Conservation (phyloP, 1,140 invertebrate species). For the Bacillus rossius region DNA sequence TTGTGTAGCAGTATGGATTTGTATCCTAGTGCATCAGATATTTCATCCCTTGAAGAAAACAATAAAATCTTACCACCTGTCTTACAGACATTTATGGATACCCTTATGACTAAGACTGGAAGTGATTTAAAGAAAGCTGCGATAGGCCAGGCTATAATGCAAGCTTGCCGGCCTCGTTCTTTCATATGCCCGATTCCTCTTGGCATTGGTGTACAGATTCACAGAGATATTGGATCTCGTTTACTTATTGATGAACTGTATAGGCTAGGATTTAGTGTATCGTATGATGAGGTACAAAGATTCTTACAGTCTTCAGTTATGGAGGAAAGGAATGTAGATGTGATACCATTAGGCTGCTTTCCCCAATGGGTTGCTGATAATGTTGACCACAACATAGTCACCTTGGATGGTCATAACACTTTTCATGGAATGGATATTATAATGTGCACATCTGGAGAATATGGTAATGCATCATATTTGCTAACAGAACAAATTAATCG, state of each 20-base stretch:
- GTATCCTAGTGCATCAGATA: too few relatives aligned
- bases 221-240: slow-evolving; percentile 26
- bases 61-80: too few relatives aligned
- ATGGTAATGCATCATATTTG: background rate
- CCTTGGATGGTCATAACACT: slow-evolving; percentile 36
- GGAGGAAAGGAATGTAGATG: background rate
- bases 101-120: too few relatives aligned
- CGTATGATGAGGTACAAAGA: slow-evolving; percentile 25
- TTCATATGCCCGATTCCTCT: too few relatives aligned
- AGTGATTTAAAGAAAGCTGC: too few relatives aligned
- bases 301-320: slow-evolving; percentile 30
- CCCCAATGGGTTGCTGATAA: slow-evolving; percentile 39
- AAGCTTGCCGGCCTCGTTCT: too few relatives aligned
- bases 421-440: slow-evolving; percentile 40
- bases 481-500: background rate
- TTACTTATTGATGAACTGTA: slow-evolving; percentile 21
- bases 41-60: too few relatives aligned
- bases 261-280: slow-evolving; percentile 28
- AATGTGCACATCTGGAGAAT: background rate
- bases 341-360: slow-evolving; percentile 14
- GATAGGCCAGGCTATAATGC: too few relatives aligned
- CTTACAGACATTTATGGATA: too few relatives aligned
- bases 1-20: too few relatives aligned
- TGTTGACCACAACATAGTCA: slow-evolving; percentile 15
- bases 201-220: too few relatives aligned